A percentile compares a stretch with the other conserved stretches of the same genome.
These are phyloP conservation scores for Hydroisotoma schaefferi DNA, from an alignment of 2,888 invertebrate species.

Conservation along the genomic window DNA sequence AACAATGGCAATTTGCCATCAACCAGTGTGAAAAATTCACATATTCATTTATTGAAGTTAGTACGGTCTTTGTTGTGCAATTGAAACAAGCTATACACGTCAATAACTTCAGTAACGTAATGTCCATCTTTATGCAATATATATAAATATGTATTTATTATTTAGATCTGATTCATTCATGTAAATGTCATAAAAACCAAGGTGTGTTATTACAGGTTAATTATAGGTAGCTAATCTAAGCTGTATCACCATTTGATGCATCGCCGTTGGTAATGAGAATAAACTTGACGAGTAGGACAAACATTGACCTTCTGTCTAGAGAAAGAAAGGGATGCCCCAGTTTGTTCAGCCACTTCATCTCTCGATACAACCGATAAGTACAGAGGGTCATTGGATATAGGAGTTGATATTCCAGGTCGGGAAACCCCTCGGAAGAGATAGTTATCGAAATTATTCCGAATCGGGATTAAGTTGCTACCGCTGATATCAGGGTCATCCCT, in stretches of 20 bases:
- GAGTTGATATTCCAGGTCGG: background rate
- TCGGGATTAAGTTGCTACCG: background rate
- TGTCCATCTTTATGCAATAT: background rate
- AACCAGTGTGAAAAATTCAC: too few relatives aligned
- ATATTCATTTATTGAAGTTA: too few relatives aligned
- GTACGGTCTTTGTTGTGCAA: too few relatives aligned
- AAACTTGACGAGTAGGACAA: background rate
- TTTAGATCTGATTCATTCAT: background rate
- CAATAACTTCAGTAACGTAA: background rate
- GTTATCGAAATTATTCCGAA: background rate
- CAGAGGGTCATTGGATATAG: background rate
- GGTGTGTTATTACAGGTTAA: too few relatives aligned
- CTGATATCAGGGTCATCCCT: background rate
- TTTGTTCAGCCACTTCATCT: background rate
- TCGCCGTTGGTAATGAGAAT: background rate
- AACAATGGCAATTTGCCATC: too few relatives aligned
- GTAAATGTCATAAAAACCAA: too few relatives aligned
- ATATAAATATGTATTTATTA: background rate
- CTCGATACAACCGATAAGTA: background rate
- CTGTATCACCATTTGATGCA: background rate
- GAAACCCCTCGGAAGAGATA: background rate
- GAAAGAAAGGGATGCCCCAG: background rate
- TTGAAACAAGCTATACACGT: background rate
- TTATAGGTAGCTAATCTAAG: too few relatives aligned
- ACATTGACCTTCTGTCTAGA: background rate